Evolutionary conservation across 2,888 invertebrate species (phyloP), one percentile per base, ranked within the genome.

Genomic region (Heliconius sara): DNA sequence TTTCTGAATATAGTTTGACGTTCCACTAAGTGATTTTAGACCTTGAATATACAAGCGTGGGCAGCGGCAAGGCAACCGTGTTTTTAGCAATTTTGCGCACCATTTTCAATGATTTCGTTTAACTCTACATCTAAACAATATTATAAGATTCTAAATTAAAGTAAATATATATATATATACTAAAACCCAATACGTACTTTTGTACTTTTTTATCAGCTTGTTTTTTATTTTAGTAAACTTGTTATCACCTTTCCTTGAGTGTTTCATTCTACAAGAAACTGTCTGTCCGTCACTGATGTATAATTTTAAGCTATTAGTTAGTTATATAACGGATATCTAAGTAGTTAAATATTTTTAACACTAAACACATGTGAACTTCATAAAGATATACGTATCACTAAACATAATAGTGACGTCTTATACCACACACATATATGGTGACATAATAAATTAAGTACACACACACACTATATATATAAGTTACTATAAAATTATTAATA

Each of bases 121-220:
- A 27, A 47, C 19, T 30, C 47, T 27, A 75, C 27, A 63, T 76
- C 43, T 39, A 57, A 60, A 67, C 10, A 57, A 65, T 22, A 74
- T 39, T 75, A 27, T 47, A 3, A 6, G 6, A 13, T 27, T 2
- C 27, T 16, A 60, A n/a, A 27, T 39, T n/a, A 52, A 67, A 12
- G 13, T 65, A 25, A 39, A 68, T 60, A 47, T 57, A 66, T 19
- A 47, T 27, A 27, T 27, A 27, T 27, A 39, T 30, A 65, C 25
- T 27, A 60, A 78, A 43, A 68, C 12, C 25, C 83, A 70, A 70
- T 70, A 84, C 85, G 71, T 91, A 95, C 94, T 89, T 87, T 90
- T 94, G 84, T 90, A 89, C 86, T 91, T 94, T 87, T 90, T 94
- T 87, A 92, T 93, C 88, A 94, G 85, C 85, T 92, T 94, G 88